phyloP scores from a whole-genome alignment of 1,140 invertebrate genomes.

The Dinoponera quadriceps region DNA sequence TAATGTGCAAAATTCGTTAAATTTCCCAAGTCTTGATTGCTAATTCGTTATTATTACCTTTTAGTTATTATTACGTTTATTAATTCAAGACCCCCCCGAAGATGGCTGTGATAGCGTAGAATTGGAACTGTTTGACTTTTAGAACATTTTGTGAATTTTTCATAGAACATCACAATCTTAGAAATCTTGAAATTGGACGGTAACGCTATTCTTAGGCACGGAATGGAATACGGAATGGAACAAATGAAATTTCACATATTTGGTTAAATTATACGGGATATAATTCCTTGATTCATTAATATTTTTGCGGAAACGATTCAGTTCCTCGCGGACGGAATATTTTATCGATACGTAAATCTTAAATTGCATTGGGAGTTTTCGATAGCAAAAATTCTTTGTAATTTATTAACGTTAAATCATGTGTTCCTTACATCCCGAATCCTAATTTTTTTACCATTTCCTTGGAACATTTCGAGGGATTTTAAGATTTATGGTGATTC shows the following conservation, averaged over 20 bases:
- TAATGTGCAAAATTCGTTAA: background rate
- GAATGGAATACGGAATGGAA: too few relatives aligned
- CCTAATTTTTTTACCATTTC: background rate
- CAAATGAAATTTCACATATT: background rate
- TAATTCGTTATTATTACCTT: background rate
- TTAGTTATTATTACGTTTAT: background rate
- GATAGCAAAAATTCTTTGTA: background rate
- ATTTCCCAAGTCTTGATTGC: background rate
- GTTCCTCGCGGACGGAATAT: too few relatives aligned
- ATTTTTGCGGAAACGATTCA: background rate
- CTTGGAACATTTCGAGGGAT: background rate
- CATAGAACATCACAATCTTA: background rate
- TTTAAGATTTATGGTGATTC: background rate
- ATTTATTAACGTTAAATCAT: background rate
- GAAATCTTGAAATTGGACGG: background rate
- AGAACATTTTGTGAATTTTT: background rate
- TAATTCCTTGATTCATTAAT: conserved; percentile 10
- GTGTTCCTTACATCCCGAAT: background rate
- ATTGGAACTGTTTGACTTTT: background rate
- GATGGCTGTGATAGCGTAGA: background rate
- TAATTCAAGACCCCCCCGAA: background rate
- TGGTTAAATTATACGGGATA: background rate
- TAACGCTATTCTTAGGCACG: too few relatives aligned
- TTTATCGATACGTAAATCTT: background rate
- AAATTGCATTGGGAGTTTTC: conserved; percentile 19